Percentiles rank a stretch among this genome's conserved stretches.
Evolutionary conservation across 2,888 invertebrate species (phyloP).

Genomic region (Lasioglossum pauxillum): DNA sequence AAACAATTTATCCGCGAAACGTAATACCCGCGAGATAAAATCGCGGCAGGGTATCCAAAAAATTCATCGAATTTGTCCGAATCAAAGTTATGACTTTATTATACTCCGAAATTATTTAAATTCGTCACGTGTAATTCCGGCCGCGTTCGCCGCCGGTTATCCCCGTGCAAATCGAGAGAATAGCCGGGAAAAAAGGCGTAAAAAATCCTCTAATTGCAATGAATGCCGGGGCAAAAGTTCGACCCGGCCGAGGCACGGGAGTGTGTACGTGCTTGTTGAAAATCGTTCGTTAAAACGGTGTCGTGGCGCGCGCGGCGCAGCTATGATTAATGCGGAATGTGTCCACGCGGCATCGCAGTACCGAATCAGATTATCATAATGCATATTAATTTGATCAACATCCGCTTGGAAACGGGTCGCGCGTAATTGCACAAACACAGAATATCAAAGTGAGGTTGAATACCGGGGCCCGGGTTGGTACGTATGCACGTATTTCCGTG

Average conservation of each 20-base stretch:
- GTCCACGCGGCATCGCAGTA: constrained; percentile 66
- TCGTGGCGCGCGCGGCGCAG: constrained; percentile 57
- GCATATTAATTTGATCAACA: constrained; percentile 76
- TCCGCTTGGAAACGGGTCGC: constrained; percentile 70
- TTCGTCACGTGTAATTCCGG: neutral
- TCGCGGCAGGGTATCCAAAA: neutral
- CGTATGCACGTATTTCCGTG: constrained; percentile 33
- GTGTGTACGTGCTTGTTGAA: constrained; percentile 30
- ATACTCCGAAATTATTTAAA: neutral
- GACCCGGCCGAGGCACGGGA: constrained; percentile 13
- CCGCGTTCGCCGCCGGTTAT: neutral
- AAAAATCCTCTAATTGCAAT: neutral
- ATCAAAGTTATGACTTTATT: constrained; percentile 1
- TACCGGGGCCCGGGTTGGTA: constrained; percentile 34
- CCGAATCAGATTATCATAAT: constrained; percentile 76
- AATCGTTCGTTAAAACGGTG: constrained; percentile 48
- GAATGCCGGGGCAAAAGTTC: neutral
- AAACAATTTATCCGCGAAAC: neutral
- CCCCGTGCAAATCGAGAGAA: neutral
- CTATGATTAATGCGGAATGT: constrained; percentile 73
- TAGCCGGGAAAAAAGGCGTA: neutral
- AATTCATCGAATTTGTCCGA: neutral
- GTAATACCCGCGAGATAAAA: neutral
- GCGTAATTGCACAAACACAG: constrained; percentile 75
- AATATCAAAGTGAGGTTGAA: constrained; percentile 73